Evolutionary conservation across 92 coral and sea anemone genomes (phyloP).

Genomic region (Siderastrea siderea): DNA sequence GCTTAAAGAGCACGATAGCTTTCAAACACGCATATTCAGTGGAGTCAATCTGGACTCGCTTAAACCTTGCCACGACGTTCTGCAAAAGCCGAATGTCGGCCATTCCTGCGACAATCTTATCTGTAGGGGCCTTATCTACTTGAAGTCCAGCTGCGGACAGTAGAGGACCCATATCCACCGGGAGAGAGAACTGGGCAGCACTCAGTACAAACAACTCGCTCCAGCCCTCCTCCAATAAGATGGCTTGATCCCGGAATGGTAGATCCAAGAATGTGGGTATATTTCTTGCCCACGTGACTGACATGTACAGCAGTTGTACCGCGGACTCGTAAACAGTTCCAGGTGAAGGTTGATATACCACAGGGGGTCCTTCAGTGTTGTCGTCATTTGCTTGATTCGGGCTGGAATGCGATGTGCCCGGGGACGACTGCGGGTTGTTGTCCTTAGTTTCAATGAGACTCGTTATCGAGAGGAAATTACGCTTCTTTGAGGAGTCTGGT

Average conservation of each 20-base stretch:
- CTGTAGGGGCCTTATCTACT: constrained; percentile 89
- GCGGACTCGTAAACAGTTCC: constrained; percentile 91
- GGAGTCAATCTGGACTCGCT: constrained; percentile 90
- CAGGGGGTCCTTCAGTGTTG: constrained; percentile 44
- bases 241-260: constrained; percentile 99
- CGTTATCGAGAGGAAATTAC: constrained; percentile 83
- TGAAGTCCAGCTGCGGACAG: constrained; percentile 89
- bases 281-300: constrained; percentile 99
- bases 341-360: constrained; percentile 64
- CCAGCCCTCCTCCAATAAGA: constrained; percentile 99
- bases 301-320: constrained; percentile 95
- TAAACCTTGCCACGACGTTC: constrained; percentile 90
- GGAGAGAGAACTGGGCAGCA: constrained; percentile 94
- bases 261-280: constrained; percentile 97
- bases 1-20: constrained; percentile 95
- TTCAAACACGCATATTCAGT: constrained; percentile 98
- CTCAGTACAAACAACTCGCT: constrained; percentile 98
- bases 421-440: constrained; percentile 48
- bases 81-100: constrained; percentile 95
- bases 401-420: constrained; percentile 36
- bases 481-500: constrained; percentile 91
- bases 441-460: constrained; percentile 77
- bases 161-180: constrained; percentile 94
- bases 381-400: constrained; percentile 32
- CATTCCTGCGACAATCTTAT: constrained; percentile 91